Base-by-base conservation (phyloP, 2,113 vertebrate genomes). In the Malurus elegans region DNA sequence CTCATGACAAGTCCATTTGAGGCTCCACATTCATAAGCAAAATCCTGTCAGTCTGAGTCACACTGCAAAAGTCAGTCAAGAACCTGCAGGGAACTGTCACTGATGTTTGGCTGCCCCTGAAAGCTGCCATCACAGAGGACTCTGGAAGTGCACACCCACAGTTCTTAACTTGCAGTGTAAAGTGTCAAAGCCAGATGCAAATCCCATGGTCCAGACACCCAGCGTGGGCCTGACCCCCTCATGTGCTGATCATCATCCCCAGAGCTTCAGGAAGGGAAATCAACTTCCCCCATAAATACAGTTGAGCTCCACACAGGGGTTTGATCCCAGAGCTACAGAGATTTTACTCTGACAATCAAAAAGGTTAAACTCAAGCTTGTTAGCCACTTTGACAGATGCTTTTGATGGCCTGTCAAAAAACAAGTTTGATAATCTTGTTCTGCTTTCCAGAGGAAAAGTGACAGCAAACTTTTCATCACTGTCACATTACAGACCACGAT, bases 401-500 rank as follows among this genome's bases (percentile, higher is more conserved):
- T 88, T 90, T 75, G 70, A 60, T 69, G 57, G 9, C 31, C 48
- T 75, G 28, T 70, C 57, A 56, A 28, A 89, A 91, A 91, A 0
- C 15, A 62, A 67, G 17, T 60, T 26, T 40, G 40, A 50, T 60
- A 51, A 60, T 78, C 42, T 70, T 2, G 0, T 60, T 75, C 45
- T 62, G 36, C 48, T 64, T 82, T 71, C 45, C 51, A 79, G 64
- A 89, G 40, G 38, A 80, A 71, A 78, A 78, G 32, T 15, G 34
- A 67, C 23, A 91, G 80, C 40, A 80, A 50, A 20, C 14, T 66
- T 44, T 60, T 38, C 64, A 51, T 78, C 25, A 20, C 44, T 79
- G 36, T 58, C 31, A 7, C 1, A 0, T 62, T 74, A 62, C 38
- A 69, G 50, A 57, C 50, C 36, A 34, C 0, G 1, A 25, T 4